Base-by-base conservation (phyloP, 92 coral and sea anemone genomes). In the Diadumene lineata region DNA sequence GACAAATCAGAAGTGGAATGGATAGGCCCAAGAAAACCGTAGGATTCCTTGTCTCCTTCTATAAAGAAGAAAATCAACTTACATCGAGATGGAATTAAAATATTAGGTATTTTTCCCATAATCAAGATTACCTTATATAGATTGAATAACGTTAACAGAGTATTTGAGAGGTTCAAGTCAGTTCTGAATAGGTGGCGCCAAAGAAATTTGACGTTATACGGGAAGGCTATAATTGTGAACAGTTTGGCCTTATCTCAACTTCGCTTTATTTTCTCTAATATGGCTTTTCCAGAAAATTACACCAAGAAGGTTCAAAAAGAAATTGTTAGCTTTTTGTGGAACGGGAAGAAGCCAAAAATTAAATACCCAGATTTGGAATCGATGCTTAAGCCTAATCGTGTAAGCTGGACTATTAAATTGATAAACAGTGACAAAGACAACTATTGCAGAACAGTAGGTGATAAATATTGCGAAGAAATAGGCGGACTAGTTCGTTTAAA, bases 291-390 rank as follows among this genome's bases (percentile, higher is more conserved):
- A 8, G 51, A 69, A 17, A 57, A 43, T 32, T 79, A 38, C 53
- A 79, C 19, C 22, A 17, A 23, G 17, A 63, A 62, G 1, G 73
- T 76, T 0, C 11, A 76, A n/a, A 46, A 64, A 34, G 73, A 46
- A 15, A 64, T 76, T 1, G 56, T 31, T n/a, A 33, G 50, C 24
- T 76, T 76, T 27, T 19, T 73, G 25, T 73, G 78, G 69, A 18
- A 73, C 27, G 78, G 28, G 0, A 67, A 22, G 19, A 67, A 67
- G 33, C 72, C 70, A 38, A 60, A 60, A 74, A 60, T 74, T 24
- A 69, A 79, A 78, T 68, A 57, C 17, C 22, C 82, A 21, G 82
- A 66, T 19, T 48, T 78, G 26, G 75, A 78, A 56, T 29, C 60
- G 2, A 67, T 60, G 32, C 62, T 75, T 28, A n/a, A 67, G 33